Percentiles rank a stretch among this genome's conserved stretches.
phyloP scores from a whole-genome alignment of 1,140 invertebrate genomes.

The Trichogramma pretiosum region DNA sequence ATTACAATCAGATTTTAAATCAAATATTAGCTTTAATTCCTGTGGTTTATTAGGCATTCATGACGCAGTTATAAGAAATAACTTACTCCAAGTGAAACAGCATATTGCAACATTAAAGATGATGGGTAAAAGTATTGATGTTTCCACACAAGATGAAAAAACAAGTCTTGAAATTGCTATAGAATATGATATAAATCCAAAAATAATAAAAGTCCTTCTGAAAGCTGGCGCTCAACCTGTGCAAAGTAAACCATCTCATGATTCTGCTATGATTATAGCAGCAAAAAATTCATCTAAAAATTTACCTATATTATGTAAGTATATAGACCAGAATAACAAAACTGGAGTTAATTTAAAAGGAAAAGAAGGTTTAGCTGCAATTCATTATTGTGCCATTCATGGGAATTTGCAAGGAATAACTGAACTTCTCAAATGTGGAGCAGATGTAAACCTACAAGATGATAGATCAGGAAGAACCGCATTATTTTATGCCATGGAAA shows the following conservation, averaged over 20 bases:
- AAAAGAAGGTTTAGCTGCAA: conserved; percentile 22
- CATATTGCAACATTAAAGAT: conserved; percentile 24
- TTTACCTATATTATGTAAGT: conserved; percentile 17
- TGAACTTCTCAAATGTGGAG: conserved; percentile 21
- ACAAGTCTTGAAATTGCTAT: conserved; percentile 32
- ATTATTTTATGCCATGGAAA: conserved; percentile 30
- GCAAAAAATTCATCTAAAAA: conserved; percentile 24
- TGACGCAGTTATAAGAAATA: conserved; percentile 24
- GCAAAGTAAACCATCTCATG: conserved; percentile 13
- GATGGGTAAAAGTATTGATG: conserved; percentile 22
- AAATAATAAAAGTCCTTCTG: conserved; percentile 26
- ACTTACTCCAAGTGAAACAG: conserved; percentile 21
- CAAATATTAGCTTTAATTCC: conserved; percentile 20
- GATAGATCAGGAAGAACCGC: conserved; percentile 33
- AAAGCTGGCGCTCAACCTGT: conserved; percentile 26
- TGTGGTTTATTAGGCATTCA: conserved; percentile 31
- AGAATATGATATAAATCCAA: conserved; percentile 11
- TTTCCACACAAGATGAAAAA: conserved; percentile 22
- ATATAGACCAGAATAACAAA: conserved; percentile 8
- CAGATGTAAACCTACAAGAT: conserved; percentile 28
- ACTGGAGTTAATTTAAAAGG: conserved; percentile 4
- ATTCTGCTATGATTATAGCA: conserved; percentile 30
- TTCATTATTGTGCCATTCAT: conserved; percentile 29
- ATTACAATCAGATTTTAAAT: conserved; percentile 22
- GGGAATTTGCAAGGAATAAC: conserved; percentile 22